Conservation (phyloP, 1,140 invertebrate genomes). For the Eufriesea mexicana region DNA sequence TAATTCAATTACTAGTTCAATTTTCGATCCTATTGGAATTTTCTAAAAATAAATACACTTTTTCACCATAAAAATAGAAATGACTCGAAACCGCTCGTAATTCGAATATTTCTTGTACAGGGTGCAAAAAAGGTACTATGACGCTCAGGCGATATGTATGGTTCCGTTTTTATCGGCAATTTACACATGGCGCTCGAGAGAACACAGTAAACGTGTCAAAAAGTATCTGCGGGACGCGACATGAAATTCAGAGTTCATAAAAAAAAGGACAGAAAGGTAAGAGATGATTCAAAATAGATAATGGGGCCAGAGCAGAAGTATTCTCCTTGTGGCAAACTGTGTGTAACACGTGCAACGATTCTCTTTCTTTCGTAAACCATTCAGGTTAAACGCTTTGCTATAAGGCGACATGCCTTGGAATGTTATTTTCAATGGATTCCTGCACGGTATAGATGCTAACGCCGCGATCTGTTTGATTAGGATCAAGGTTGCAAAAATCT, state of each 20-base stretch:
- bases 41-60: not conserved
- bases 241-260: constrained; percentile 14
- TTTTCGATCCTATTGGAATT: not conserved
- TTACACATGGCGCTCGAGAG: not conserved
- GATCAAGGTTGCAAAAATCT: constrained; percentile 52
- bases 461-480: constrained; percentile 42
- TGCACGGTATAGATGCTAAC: not conserved
- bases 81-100: not conserved
- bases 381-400: not conserved
- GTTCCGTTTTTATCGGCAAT: constrained; percentile 31
- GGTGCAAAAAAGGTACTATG: not conserved
- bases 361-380: not conserved
- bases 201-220: constrained; percentile 16
- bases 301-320: constrained; percentile 8
- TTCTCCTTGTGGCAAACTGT: not conserved
- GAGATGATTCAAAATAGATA: constrained; percentile 23
- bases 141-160: not conserved
- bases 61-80: not conserved
- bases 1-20: not conserved
- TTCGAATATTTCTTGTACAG: not conserved
- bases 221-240: constrained; percentile 6
- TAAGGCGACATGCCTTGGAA: not conserved
- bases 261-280: not conserved
- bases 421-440: constrained; percentile 24
- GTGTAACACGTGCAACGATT: not conserved